Evolutionary conservation across 2,797 vertebrate genomes (phyloP).

Genomic region (Morus bassanus): DNA sequence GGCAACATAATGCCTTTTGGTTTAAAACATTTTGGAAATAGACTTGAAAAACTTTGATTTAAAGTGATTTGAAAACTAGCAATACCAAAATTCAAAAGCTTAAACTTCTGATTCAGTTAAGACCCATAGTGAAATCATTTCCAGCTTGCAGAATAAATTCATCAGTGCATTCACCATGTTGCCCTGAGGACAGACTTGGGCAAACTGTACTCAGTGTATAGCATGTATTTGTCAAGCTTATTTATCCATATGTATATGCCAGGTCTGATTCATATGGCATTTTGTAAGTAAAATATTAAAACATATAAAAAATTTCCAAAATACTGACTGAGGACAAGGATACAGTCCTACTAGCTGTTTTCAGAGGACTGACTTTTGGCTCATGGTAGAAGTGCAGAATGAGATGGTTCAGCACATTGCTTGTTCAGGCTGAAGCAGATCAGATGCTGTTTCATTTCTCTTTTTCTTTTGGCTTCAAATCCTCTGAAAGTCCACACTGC

Average conservation of each 20-base stretch:
- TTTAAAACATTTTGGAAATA: not conserved
- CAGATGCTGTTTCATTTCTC: not conserved
- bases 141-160: slow-evolving; percentile 38
- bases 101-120: slow-evolving; percentile 38
- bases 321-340: not conserved
- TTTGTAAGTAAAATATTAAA: slow-evolving; percentile 20
- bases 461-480: not conserved
- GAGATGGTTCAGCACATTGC: not conserved
- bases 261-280: not conserved
- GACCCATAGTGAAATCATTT: slow-evolving; percentile 28
- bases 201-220: not conserved
- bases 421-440: not conserved
- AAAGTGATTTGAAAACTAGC: not conserved
- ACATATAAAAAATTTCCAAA: not conserved
- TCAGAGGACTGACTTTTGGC: not conserved
- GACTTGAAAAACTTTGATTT: not conserved
- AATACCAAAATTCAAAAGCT: not conserved
- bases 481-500: not conserved
- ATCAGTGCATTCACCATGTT: not conserved
- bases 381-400: not conserved
- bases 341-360: not conserved
- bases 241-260: not conserved
- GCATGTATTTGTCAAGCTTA: not conserved
- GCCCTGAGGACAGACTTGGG: not conserved
- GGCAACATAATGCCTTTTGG: not conserved